These are phyloP conservation scores for Cochlearius cochlearius DNA, from an alignment of 2,113 vertebrate species.

Conservation along the genomic window DNA sequence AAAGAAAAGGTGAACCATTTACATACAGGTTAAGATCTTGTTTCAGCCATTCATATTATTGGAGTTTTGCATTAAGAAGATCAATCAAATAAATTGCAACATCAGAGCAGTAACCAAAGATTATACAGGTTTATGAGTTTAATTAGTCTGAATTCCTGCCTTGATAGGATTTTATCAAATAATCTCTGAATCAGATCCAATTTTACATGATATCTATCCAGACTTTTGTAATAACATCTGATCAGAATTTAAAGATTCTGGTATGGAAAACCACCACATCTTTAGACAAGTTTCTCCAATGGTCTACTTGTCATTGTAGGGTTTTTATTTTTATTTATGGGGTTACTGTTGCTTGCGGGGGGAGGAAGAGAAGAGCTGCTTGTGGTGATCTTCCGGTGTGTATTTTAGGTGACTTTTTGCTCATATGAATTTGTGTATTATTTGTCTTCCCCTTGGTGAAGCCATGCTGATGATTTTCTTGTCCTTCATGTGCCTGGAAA, in stretches of 20 bases:
- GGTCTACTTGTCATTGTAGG: not conserved
- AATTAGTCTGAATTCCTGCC: not conserved
- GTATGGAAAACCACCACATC: not conserved
- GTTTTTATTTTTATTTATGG: not conserved
- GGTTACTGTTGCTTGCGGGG: not conserved
- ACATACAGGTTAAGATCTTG: not conserved
- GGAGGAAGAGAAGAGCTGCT: not conserved
- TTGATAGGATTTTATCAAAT: not conserved
- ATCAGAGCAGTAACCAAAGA: not conserved
- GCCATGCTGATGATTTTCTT: not conserved
- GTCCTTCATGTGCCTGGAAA: not conserved
- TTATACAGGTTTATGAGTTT: not conserved
- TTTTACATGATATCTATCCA: not conserved
- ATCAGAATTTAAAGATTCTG: not conserved
- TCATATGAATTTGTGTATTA: not conserved
- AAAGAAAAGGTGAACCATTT: not conserved
- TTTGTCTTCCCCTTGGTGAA: not conserved
- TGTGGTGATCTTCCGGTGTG: not conserved
- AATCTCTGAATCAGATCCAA: not conserved
- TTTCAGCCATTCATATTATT: not conserved
- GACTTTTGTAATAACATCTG: not conserved
- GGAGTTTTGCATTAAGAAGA: not conserved
- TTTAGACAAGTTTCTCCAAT: not conserved
- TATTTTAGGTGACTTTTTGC: not conserved
- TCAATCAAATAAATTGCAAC: not conserved